A percentile compares a stretch with the other conserved stretches of the same genome.
phyloP scores from a whole-genome alignment of 2,888 invertebrate species.

The Bombyx huttoni region DNA sequence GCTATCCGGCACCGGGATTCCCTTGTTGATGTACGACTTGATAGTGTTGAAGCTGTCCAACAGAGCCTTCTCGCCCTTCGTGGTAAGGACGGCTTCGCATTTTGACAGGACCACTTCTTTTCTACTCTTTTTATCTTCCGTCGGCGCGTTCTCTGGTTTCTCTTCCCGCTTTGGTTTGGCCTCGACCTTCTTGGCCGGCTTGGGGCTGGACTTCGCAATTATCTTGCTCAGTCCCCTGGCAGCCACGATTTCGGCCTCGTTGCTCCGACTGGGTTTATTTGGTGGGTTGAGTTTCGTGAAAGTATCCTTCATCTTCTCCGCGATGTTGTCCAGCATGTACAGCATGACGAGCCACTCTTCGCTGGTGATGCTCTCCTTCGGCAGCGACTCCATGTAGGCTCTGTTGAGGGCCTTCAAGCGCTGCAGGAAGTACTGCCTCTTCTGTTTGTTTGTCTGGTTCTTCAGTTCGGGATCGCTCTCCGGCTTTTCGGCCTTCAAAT shows the following conservation, averaged over 20 bases:
- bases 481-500: slow-evolving; percentile 30
- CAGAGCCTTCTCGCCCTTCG: slow-evolving; percentile 48
- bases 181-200: slow-evolving; percentile 27
- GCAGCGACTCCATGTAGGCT: slow-evolving; percentile 46
- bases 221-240: slow-evolving; percentile 61
- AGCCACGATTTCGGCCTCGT: slow-evolving; percentile 56
- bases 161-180: slow-evolving; percentile 25
- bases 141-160: neutral
- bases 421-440: slow-evolving; percentile 43
- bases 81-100: slow-evolving; percentile 49
- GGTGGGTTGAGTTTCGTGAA: slow-evolving; percentile 32
- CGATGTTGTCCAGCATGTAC: slow-evolving; percentile 46
- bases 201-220: slow-evolving; percentile 42
- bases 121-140: slow-evolving; percentile 17
- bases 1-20: slow-evolving; percentile 47
- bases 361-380: slow-evolving; percentile 39
- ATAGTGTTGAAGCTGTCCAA: slow-evolving; percentile 56
- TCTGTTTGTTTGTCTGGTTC: slow-evolving; percentile 29
- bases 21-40: slow-evolving; percentile 53
- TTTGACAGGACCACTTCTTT: slow-evolving; percentile 45
- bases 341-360: slow-evolving; percentile 60
- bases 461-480: slow-evolving; percentile 36
- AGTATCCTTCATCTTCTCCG: slow-evolving; percentile 37
- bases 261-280: slow-evolving; percentile 19
- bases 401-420: slow-evolving; percentile 43